A percentile compares a stretch with the other conserved stretches of the same genome.
Evolutionary conservation across 2,888 invertebrate genomes (phyloP).

Genomic region (Calameuta filiformis): DNA sequence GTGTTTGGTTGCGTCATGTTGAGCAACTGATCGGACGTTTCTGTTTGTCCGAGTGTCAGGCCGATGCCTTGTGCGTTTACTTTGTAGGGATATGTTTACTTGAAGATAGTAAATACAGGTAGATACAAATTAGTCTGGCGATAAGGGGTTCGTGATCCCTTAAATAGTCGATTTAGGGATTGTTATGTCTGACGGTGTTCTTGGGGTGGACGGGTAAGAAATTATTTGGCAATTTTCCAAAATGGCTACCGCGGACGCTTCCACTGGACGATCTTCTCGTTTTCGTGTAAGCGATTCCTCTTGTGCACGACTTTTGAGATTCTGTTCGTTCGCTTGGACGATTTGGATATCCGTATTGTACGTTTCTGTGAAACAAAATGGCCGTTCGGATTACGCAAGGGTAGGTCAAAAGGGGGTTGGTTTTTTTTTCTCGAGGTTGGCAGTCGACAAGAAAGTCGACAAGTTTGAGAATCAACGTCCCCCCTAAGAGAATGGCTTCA

Average conservation of each 20-base stretch:
- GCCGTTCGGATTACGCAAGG: too few relatives aligned
- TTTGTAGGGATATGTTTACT: neutral
- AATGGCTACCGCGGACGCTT: too few relatives aligned
- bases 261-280: too few relatives aligned
- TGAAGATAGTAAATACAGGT: neutral
- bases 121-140: slow-evolving; percentile 23
- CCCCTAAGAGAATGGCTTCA: neutral
- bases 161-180: slow-evolving; percentile 49
- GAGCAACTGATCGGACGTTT: neutral
- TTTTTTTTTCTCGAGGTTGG: too few relatives aligned
- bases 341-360: too few relatives aligned
- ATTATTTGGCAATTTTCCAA: too few relatives aligned
- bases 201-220: too few relatives aligned
- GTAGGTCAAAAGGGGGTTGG: too few relatives aligned
- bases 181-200: neutral
- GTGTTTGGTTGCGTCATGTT: neutral
- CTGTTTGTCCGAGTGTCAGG: neutral
- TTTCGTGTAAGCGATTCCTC: too few relatives aligned
- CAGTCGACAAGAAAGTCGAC: neutral
- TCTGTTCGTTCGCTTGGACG: too few relatives aligned
- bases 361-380: too few relatives aligned
- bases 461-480: neutral
- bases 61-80: neutral
- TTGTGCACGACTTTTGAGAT: too few relatives aligned
- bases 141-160: slow-evolving; percentile 36